Conservation (phyloP, 2,113 vertebrate species). For the Otolemur garnettii region DNA sequence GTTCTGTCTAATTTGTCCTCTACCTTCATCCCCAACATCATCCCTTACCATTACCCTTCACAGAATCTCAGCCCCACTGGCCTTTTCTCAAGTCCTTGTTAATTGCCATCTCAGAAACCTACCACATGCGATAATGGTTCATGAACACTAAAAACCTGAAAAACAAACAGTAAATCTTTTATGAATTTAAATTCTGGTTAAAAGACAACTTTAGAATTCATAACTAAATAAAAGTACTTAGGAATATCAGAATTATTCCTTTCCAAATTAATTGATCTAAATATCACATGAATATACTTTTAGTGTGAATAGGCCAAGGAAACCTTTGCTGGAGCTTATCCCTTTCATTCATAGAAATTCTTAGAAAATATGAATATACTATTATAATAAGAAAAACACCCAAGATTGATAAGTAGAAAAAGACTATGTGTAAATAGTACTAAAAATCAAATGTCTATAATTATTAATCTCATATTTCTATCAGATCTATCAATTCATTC, state of each 20-base stretch:
- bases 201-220: background rate
- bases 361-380: conserved; percentile 34
- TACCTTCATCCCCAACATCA: background rate
- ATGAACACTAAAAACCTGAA: background rate
- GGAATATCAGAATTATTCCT: background rate
- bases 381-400: background rate
- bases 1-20: background rate
- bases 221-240: background rate
- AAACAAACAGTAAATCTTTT: background rate
- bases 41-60: background rate
- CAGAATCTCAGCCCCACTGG: background rate
- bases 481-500: background rate
- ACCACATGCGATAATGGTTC: background rate
- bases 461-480: background rate
- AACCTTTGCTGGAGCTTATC: background rate
- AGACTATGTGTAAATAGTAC: background rate
- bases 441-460: background rate
- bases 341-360: conserved; percentile 6
- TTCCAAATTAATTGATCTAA: conserved; percentile 8
- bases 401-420: background rate
- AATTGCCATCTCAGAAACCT: background rate
- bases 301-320: background rate
- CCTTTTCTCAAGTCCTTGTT: background rate
- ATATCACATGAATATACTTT: background rate
- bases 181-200: conserved; percentile 15